Conservation (phyloP, 2,797 vertebrate genomes). For the Eulemur mongoz region DNA sequence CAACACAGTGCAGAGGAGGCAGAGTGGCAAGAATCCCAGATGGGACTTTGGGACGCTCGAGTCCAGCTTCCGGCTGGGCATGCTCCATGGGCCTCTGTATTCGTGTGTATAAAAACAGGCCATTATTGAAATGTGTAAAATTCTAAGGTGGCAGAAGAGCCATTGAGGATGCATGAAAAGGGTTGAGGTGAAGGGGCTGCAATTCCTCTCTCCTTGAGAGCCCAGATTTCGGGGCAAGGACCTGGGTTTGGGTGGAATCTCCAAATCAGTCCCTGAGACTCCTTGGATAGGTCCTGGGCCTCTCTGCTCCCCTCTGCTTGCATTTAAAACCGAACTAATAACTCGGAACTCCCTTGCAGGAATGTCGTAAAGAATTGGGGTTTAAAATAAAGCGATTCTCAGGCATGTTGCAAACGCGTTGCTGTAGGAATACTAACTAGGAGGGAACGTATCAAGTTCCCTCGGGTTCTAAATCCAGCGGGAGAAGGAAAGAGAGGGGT, state of each 20-base stretch:
- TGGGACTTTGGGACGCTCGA: rapidly evolving
- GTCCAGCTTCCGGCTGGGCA: background rate
- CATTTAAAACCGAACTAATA: background rate
- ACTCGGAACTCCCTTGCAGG: background rate
- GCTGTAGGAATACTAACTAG: slow-evolving; percentile 33
- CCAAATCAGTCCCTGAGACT: background rate
- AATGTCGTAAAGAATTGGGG: background rate
- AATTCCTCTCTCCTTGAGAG: background rate
- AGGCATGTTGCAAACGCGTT: background rate
- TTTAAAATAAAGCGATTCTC: slow-evolving; percentile 45
- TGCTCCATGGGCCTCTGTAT: rapidly evolving
- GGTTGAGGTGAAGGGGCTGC: background rate
- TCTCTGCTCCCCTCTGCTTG: background rate
- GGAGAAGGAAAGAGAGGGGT: background rate
- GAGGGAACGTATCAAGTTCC: background rate
- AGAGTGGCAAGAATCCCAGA: rapidly evolving
- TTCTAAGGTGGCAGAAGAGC: background rate
- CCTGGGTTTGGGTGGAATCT: rapidly evolving
- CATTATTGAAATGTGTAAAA: background rate
- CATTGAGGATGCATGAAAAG: background rate
- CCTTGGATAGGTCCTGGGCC: rapidly evolving
- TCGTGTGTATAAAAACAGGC: background rate
- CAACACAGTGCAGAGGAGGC: background rate
- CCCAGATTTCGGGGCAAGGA: background rate
- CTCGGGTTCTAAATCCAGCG: slow-evolving; percentile 58